A percentile compares a stretch with the other conserved stretches of the same genome.
phyloP scores from a whole-genome alignment of 2,797 vertebrate genomes.

The Micromesistius poutassou region DNA sequence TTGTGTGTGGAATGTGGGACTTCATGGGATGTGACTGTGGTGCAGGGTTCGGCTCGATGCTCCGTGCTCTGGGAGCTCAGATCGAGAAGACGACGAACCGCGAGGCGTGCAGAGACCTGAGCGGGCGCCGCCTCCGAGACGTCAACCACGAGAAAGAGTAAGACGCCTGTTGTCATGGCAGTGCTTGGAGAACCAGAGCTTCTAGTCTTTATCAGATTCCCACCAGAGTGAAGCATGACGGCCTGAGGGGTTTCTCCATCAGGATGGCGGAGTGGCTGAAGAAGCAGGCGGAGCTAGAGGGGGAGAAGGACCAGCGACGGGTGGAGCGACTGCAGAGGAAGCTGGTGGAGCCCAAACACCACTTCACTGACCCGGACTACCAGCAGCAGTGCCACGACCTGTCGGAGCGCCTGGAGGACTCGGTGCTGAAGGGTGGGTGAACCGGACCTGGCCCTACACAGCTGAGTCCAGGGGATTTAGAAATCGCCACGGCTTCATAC shows the following conservation, averaged over 20 bases:
- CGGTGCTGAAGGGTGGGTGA: slow-evolving; percentile 85
- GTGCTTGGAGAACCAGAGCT: too few relatives aligned
- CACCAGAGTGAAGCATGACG: too few relatives aligned
- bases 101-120: slow-evolving; percentile 93
- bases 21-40: slow-evolving; percentile 12
- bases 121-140: slow-evolving; percentile 88
- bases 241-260: not conserved
- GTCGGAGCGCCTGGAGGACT: slow-evolving; percentile 89
- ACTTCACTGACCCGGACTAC: slow-evolving; percentile 79
- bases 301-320: slow-evolving; percentile 86
- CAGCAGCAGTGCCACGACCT: slow-evolving; percentile 88
- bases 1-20: not conserved
- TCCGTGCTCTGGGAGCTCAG: slow-evolving; percentile 92
- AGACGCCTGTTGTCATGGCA: slow-evolving; percentile 40
- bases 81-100: slow-evolving; percentile 98
- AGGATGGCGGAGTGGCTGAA: slow-evolving; percentile 98
- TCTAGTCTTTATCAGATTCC: too few relatives aligned
- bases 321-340: slow-evolving; percentile 87
- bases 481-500: too few relatives aligned
- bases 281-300: slow-evolving; percentile 88
- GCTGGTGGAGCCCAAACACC: slow-evolving; percentile 82
- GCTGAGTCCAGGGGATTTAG: too few relatives aligned
- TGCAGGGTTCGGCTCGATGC: slow-evolving; percentile 95
- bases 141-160: slow-evolving; percentile 98
- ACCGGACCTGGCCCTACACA: not conserved